Evolutionary conservation across 2,888 invertebrate species (phyloP).

Genomic region (Metellina segmentata): DNA sequence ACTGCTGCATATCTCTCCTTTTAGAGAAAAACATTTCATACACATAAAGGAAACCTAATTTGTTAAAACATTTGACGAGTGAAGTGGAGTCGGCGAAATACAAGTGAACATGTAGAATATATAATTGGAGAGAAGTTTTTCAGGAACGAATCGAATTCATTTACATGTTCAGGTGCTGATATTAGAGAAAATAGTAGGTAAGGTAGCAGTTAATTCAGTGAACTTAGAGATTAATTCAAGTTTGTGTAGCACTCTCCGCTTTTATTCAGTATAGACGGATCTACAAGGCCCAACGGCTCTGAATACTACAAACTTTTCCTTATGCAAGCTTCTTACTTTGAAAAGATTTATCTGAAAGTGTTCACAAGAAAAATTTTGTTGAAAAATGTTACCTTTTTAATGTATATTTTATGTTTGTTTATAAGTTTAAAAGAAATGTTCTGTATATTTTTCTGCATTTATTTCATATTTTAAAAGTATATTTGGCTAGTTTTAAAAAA

Average conservation of each 20-base stretch:
- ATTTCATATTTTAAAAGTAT: conserved; percentile 65
- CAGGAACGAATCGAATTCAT: neutral
- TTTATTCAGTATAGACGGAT: conserved; percentile 11
- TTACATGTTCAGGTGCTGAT: neutral
- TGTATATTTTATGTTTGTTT: conserved; percentile 67
- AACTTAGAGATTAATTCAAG: neutral
- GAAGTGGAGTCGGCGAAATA: too few relatives aligned
- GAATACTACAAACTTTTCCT: neutral
- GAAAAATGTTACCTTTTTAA: conserved; percentile 62
- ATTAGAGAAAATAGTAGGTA: neutral
- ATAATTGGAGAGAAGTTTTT: neutral
- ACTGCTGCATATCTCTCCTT: too few relatives aligned
- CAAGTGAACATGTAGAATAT: neutral
- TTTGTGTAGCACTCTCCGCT: conserved; percentile 18
- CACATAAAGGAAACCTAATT: too few relatives aligned
- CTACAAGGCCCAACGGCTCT: neutral
- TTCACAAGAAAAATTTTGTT: conserved; percentile 54
- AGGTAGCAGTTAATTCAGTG: neutral
- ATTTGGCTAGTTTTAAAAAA: conserved; percentile 72
- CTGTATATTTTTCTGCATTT: conserved; percentile 73
- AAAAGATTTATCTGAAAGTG: conserved; percentile 15
- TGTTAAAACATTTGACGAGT: too few relatives aligned
- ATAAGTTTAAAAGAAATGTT: conserved; percentile 44
- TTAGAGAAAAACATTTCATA: too few relatives aligned
- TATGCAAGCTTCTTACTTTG: conserved; percentile 13